Evolutionary conservation across 2,888 invertebrate genomes (phyloP).

Genomic region (Argynnis bischoffii): DNA sequence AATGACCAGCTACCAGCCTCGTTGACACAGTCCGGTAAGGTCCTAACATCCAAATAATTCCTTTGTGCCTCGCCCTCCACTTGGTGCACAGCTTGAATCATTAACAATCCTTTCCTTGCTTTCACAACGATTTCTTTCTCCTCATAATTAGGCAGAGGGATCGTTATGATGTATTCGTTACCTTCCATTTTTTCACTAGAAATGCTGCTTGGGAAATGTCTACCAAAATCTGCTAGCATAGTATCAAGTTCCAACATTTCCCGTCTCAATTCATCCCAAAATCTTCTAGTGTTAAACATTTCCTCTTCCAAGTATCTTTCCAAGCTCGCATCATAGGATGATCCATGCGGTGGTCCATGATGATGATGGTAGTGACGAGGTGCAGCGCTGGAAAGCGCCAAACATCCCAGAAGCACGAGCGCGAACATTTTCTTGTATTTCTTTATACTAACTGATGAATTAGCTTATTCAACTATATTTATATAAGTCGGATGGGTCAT

Average conservation of each 20-base stretch:
- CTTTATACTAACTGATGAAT: conserved; percentile 26
- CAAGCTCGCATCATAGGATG: conserved; percentile 37
- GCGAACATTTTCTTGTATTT: conserved; percentile 50
- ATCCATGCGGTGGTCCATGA: not conserved
- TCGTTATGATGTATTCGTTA: conserved; percentile 58
- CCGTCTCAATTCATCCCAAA: conserved; percentile 57
- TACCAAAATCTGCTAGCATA: conserved; percentile 52
- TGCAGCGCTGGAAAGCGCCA: conserved; percentile 58
- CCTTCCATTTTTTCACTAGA: conserved; percentile 51
- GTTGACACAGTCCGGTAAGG: conserved; percentile 22
- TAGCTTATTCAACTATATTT: conserved; percentile 38
- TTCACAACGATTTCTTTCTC: conserved; percentile 69
- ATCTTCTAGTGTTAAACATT: conserved; percentile 59
- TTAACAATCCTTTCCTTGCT: conserved; percentile 60
- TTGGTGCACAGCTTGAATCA: conserved; percentile 59
- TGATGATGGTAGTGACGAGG: conserved; percentile 45
- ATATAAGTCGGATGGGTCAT: conserved; percentile 51
- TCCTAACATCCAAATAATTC: conserved; percentile 25
- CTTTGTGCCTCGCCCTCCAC: conserved; percentile 18
- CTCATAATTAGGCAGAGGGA: conserved; percentile 56
- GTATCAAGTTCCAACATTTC: conserved; percentile 58
- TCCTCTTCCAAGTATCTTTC: conserved; percentile 48
- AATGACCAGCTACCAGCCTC: conserved; percentile 28
- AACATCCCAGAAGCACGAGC: conserved; percentile 49
- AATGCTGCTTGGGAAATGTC: conserved; percentile 51